Evolutionary conservation across 2,888 invertebrate species (phyloP), one percentile per base, ranked within the genome.

Genomic region (Augiades crinisus): DNA sequence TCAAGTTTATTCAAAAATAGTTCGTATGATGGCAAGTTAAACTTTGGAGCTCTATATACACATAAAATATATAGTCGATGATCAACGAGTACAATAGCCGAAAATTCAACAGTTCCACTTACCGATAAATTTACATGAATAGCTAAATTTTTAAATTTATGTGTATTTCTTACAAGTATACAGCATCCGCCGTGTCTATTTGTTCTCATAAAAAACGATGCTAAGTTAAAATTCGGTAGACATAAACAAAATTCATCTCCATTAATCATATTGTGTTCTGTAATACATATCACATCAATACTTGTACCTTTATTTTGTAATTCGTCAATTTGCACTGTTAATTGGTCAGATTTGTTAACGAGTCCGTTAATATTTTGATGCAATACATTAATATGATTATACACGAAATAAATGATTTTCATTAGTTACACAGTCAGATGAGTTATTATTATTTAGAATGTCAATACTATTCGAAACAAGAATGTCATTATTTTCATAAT

Each of bases 301-400:
- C 8, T 10, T 7, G 38, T 40, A 22, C 38, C 38, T 14, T 14
- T 40, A 8, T 40, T 40, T 7, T 24, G 21, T 40, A 40, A 14
- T 8, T 40, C 22, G n/a, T 40, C 24, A 40, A 40, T 40, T n/a
- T 24, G 21, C 21, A 40, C 24, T 14, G 14, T 21, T 8, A 24
- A 14, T 40, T 40, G 8, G 8, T 40, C 38, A 14, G 22, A 40
- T 40, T 40, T 40, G 10, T 13, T 40, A 5, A 40, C 14, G 1
- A 40, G 38, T 24, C 38, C 38, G 13, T 40, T 40, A 14, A 40
- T 40, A 24, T 40, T 40, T 40, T 40, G 38, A 12, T 40, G 38
- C n/a, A 40, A 40, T 2, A 22, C 12, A 40, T 40, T 7, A 22
- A 40, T 14, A 24, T 22, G 10, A 7, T 40, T 40, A 40, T 24